phyloP scores from a whole-genome alignment of 2,888 invertebrate species.

The Latrodectus elegans region DNA sequence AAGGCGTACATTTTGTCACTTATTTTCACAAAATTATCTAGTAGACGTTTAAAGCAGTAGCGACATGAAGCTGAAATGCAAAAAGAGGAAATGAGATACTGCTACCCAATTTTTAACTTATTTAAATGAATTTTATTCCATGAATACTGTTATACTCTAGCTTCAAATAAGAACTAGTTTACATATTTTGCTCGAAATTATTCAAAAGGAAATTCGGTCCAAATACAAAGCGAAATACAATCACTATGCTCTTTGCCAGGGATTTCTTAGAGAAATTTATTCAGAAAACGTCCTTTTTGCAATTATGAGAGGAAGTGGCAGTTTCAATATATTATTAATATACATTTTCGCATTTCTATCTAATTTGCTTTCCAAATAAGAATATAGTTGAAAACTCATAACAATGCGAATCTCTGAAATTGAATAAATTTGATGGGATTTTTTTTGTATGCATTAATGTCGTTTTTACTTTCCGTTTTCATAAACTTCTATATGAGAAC shows the following conservation, averaged over 20 bases:
- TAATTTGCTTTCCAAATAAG: conserved; percentile 35
- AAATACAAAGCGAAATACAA: conserved; percentile 34
- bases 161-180: conserved; percentile 39
- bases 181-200: conserved; percentile 41
- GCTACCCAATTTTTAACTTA: conserved; percentile 15
- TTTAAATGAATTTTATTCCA: not conserved
- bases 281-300: conserved; percentile 24
- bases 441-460: no score
- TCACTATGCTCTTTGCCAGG: conserved; percentile 25
- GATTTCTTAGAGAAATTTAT: conserved; percentile 34
- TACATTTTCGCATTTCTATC: conserved; percentile 10
- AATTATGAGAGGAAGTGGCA: conserved; percentile 21
- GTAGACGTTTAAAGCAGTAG: not conserved
- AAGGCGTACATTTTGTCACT: no score
- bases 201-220: conserved; percentile 27
- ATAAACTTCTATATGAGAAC: no score
- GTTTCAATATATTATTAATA: not conserved
- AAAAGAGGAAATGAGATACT: not conserved
- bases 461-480: no score
- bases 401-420: no score
- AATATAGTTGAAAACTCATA: not conserved
- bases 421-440: no score
- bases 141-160: not conserved
- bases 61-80: conserved; percentile 40
- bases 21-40: no score